Evolutionary conservation across 2,797 vertebrate genomes (phyloP).

Genomic region (Spondyliosoma cantharus): DNA sequence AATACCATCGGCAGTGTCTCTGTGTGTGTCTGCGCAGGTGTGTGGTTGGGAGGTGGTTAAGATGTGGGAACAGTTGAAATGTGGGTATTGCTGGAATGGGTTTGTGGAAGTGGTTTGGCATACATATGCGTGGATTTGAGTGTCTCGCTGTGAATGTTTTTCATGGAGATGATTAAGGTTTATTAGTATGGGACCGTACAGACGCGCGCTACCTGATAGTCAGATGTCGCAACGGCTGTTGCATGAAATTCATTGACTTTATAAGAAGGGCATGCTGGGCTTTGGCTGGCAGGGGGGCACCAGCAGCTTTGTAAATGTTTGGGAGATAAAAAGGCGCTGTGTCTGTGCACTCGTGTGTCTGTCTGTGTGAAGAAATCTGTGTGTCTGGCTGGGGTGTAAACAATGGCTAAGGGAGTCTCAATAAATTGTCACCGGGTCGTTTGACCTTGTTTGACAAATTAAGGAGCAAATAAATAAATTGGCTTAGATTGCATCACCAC

Average conservation of each 20-base stretch:
- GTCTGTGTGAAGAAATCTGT: constrained; percentile 49
- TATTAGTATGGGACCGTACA: constrained; percentile 64
- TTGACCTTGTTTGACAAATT: constrained; percentile 79
- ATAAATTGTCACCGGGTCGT: constrained; percentile 59
- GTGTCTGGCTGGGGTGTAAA: constrained; percentile 62
- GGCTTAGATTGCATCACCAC: constrained; percentile 54
- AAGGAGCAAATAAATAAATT: constrained; percentile 73
- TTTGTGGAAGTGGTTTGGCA: constrained; percentile 55
- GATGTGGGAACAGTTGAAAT: constrained; percentile 16
- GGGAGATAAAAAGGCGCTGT: constrained; percentile 67
- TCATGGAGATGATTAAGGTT: constrained; percentile 71
- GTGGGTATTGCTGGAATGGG: constrained; percentile 38
- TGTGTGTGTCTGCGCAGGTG: constrained; percentile 45
- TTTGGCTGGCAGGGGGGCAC: constrained; percentile 62
- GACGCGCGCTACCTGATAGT: constrained; percentile 60
- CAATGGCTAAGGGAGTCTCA: constrained; percentile 61
- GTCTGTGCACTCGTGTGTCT: constrained; percentile 28
- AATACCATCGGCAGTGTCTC: background rate
- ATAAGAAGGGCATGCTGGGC: constrained; percentile 72
- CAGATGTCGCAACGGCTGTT: constrained; percentile 71
- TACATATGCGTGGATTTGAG: constrained; percentile 36
- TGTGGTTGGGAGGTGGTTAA: constrained; percentile 9
- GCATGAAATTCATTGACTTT: constrained; percentile 78
- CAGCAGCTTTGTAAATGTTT: constrained; percentile 72
- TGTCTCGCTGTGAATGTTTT: constrained; percentile 64